Conservation (phyloP, 2,113 vertebrate species). For the Daphoenositta chrysoptera region DNA sequence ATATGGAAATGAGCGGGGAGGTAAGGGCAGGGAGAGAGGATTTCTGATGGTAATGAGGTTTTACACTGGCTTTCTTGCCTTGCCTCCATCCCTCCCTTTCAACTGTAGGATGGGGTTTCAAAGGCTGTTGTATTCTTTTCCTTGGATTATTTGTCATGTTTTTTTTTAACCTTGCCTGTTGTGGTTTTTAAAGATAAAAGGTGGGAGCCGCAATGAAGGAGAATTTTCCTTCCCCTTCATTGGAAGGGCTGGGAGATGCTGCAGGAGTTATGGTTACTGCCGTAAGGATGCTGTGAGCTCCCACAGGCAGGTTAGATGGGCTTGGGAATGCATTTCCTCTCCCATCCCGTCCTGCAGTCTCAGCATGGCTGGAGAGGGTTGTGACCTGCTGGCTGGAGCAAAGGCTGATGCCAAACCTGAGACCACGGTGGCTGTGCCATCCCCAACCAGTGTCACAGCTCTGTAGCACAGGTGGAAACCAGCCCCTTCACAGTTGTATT, state of each 20-base stretch:
- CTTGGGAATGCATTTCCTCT: not conserved
- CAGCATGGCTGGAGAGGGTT: not conserved
- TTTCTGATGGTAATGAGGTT: conserved; percentile 58
- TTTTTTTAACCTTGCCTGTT: conserved; percentile 11
- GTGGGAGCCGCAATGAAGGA: not conserved
- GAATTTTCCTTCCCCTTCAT: not conserved
- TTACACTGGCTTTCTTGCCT: not conserved
- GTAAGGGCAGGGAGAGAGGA: conserved; percentile 14
- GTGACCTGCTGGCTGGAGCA: not conserved
- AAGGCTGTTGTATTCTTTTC: conserved; percentile 15
- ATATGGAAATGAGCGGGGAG: conserved; percentile 34
- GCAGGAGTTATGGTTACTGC: not conserved
- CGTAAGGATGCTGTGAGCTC: not conserved
- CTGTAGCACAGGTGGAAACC: not conserved
- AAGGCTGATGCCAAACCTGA: not conserved
- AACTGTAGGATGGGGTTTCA: not conserved
- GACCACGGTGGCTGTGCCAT: rapidly evolving
- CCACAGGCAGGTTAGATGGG: rapidly evolving
- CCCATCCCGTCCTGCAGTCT: not conserved
- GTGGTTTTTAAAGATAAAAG: conserved; percentile 5
- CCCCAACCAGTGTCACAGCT: not conserved
- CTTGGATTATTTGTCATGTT: not conserved
- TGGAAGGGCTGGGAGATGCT: not conserved
- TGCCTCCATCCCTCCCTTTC: not conserved
- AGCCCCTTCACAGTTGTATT: not conserved